These are phyloP conservation scores for Eonycteris spelaea DNA, from an alignment of 2,113 vertebrate species.

Conservation along the genomic window DNA sequence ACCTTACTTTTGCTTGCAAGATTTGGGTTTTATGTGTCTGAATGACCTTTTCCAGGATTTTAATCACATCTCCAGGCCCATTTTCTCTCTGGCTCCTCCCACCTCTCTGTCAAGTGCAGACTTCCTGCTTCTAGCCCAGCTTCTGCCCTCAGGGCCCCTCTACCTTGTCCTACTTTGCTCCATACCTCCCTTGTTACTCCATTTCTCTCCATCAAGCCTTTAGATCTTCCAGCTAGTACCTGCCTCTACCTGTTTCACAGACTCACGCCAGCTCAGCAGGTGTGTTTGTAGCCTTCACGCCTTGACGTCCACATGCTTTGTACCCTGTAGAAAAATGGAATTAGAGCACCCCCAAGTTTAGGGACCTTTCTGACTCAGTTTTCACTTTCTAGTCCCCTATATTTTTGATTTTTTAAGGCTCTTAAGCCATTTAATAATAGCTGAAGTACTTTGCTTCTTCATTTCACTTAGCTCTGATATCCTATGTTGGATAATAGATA, in stretches of 20 bases:
- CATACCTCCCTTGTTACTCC: background rate
- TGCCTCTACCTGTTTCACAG: conserved; percentile 57
- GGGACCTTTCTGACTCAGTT: background rate
- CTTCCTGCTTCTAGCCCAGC: background rate
- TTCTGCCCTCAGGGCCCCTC: conserved; percentile 17
- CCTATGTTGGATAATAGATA: background rate
- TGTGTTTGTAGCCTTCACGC: background rate
- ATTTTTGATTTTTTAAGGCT: background rate
- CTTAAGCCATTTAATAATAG: background rate
- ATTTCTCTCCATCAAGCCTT: background rate
- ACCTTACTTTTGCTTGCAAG: background rate
- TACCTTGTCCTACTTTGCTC: background rate
- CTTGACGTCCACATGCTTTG: background rate
- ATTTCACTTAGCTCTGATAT: background rate
- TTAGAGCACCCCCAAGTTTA: background rate
- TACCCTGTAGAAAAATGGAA: background rate
- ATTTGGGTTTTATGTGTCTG: background rate
- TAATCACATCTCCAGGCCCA: background rate
- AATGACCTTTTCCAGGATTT: background rate
- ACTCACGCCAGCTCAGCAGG: background rate
- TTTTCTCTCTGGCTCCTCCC: background rate
- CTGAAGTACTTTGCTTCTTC: background rate
- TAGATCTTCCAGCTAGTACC: conserved; percentile 37
- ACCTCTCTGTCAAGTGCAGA: background rate
- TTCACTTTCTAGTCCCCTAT: background rate